phyloP scores from a whole-genome alignment of 2,113 vertebrate genomes.

The Casuarius casuarius region DNA sequence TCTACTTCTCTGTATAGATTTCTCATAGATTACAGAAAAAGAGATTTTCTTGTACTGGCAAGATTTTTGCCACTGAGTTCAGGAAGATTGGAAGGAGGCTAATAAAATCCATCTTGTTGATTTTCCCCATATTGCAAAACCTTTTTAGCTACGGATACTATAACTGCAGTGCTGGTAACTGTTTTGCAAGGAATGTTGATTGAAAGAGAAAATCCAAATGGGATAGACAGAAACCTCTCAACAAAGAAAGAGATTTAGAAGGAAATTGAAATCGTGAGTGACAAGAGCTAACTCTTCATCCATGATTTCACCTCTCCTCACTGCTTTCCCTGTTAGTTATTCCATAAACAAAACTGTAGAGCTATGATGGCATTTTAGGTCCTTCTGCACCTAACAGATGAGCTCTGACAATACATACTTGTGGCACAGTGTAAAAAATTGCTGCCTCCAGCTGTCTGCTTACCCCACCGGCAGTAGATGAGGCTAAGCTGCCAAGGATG shows the following conservation, averaged over 20 bases:
- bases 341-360: not conserved
- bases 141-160: not conserved
- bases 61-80: not conserved
- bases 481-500: not conserved
- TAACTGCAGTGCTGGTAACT: constrained; percentile 48
- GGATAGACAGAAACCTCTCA: not conserved
- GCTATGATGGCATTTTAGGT: not conserved
- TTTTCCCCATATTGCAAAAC: constrained; percentile 47
- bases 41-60: not conserved
- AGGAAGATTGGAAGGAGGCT: not conserved
- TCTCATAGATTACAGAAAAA: not conserved
- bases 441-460: not conserved
- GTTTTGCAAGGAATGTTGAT: constrained; percentile 1
- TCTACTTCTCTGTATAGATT: not conserved
- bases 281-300: not conserved
- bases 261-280: not conserved
- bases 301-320: not conserved
- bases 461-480: not conserved
- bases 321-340: not conserved
- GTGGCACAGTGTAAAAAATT: not conserved
- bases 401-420: not conserved
- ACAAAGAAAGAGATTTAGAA: not conserved
- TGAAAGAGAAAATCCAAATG: not conserved
- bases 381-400: not conserved
- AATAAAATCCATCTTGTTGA: not conserved